These are phyloP conservation scores for Onychostruthus taczanowskii DNA, from an alignment of 2,113 vertebrate genomes.

Conservation along the genomic window DNA sequence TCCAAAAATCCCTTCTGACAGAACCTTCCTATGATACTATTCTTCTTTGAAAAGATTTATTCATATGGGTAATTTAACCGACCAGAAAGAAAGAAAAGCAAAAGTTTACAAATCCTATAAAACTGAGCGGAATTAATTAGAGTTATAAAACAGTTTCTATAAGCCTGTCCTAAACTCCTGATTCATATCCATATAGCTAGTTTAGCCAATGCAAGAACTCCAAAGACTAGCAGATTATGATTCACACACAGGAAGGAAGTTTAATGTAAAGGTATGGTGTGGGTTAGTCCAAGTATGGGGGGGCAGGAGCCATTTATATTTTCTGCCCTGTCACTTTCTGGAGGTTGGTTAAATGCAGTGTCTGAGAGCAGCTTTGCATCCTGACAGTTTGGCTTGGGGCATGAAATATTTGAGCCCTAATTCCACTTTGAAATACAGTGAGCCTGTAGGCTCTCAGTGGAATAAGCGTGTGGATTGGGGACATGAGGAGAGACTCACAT, in stretches of 20 bases:
- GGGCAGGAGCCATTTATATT: not conserved
- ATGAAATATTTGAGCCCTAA: not conserved
- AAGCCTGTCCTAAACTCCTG: not conserved
- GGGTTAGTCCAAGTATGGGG: not conserved
- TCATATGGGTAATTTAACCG: not conserved
- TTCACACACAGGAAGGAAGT: not conserved
- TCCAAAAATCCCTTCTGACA: not conserved
- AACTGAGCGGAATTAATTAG: not conserved
- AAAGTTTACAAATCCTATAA: slow-evolving; percentile 4
- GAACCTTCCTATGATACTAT: not conserved
- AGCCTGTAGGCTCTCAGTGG: not conserved
- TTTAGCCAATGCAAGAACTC: not conserved
- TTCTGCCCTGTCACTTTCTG: not conserved
- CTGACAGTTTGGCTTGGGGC: not conserved
- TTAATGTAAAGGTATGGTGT: not conserved
- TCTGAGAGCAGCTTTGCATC: not conserved
- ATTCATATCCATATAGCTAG: not conserved
- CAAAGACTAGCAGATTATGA: not conserved
- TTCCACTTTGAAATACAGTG: not conserved
- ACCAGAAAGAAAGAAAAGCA: not conserved
- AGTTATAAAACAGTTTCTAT: not conserved
- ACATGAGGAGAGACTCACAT: not conserved
- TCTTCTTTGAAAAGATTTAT: not conserved
- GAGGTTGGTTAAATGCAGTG: not conserved
- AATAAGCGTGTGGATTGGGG: not conserved